These are phyloP conservation scores for Pelvicachromis taeniatus DNA, from an alignment of 2,113 vertebrate species.

Conservation along the genomic window DNA sequence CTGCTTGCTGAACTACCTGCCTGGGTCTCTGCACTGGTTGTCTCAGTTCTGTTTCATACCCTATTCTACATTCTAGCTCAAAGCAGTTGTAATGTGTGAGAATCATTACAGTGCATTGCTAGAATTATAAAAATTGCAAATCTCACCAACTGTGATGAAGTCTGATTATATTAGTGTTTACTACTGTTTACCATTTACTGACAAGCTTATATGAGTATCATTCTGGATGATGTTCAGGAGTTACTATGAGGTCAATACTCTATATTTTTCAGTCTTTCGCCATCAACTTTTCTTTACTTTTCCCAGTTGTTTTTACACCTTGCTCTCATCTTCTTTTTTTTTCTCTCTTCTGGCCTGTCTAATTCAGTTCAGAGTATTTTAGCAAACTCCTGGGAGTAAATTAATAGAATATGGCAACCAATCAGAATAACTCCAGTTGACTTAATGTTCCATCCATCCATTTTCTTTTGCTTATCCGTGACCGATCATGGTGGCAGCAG, in stretches of 20 bases:
- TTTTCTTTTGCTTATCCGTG: too few species aligned
- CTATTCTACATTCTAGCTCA: background rate
- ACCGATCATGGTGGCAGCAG: too few species aligned
- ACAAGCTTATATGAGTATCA: constrained; percentile 37
- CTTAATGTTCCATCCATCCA: background rate
- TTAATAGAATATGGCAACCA: background rate
- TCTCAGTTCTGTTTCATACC: constrained; percentile 15
- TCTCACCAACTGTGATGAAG: constrained; percentile 41
- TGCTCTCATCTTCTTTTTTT: background rate
- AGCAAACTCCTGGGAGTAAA: constrained; percentile 6
- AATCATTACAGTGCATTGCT: constrained; percentile 36
- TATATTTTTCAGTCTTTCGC: background rate
- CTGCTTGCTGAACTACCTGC: constrained; percentile 34
- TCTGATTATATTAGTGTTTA: constrained; percentile 26
- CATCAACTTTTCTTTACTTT: background rate
- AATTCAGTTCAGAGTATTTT: background rate
- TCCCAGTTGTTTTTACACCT: background rate
- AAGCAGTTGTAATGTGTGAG: constrained; percentile 13
- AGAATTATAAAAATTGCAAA: constrained; percentile 34
- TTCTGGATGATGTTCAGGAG: constrained; percentile 26
- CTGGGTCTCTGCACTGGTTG: constrained; percentile 6
- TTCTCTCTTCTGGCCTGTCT: background rate
- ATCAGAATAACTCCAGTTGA: background rate
- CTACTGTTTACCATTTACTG: constrained; percentile 27
- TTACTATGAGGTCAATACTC: constrained; percentile 43